A percentile compares a stretch with the other conserved stretches of the same genome.
Conservation (phyloP, 2,888 invertebrate species). For the Gnatocerus cornutus region DNA sequence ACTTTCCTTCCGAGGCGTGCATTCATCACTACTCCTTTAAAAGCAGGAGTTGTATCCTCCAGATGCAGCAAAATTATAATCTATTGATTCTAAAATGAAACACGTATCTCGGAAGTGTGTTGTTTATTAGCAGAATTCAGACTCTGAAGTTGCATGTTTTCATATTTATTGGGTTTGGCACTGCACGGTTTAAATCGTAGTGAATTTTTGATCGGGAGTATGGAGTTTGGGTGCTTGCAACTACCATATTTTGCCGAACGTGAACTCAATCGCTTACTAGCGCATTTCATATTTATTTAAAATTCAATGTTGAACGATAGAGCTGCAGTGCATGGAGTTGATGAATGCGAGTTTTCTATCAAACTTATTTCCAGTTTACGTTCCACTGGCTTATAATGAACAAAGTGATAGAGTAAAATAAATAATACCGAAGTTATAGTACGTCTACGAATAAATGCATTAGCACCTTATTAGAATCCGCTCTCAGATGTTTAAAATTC, state of each 20-base stretch:
- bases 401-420: no score
- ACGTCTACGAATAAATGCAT: no score
- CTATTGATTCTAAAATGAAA: background rate
- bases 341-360: no score
- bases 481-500: no score
- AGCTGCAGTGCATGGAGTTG: background rate
- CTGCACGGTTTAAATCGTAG: slow-evolving; percentile 3
- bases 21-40: slow-evolving; percentile 33
- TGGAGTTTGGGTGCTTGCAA: slow-evolving; percentile 10
- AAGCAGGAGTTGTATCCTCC: slow-evolving; percentile 4
- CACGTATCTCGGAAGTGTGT: background rate
- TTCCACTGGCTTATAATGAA: no score
- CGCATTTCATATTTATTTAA: slow-evolving; percentile 2
- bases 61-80: background rate
- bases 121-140: background rate
- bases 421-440: no score
- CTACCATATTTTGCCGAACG: background rate
- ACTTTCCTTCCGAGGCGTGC: slow-evolving; percentile 24
- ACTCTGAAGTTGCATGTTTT: slow-evolving; percentile 1
- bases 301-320: background rate
- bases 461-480: no score
- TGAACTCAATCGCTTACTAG: slow-evolving; percentile 4
- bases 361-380: no score
- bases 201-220: slow-evolving; percentile 21
- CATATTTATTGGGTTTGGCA: background rate